Evolutionary conservation across 2,888 invertebrate genomes (phyloP), one percentile per base, ranked within the genome.

Genomic region (Schizaphis graminum): DNA sequence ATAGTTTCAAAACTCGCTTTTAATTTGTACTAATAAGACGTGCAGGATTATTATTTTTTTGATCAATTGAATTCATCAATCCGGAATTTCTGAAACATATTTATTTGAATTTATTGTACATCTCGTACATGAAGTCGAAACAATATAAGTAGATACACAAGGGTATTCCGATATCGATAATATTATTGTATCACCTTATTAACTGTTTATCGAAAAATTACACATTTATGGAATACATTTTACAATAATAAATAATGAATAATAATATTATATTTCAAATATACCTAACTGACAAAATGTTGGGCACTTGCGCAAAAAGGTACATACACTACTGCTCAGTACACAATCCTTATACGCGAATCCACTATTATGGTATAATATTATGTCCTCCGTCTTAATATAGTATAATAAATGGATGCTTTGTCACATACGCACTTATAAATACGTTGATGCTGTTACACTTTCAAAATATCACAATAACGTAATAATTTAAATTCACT

Each of bases 401-500:
- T 35, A 21, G 8, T 77, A 21, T 35, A 77, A 77, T 77, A 77
- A 35, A 77, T 77, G 77, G 7, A 77, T 35, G 8, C 8, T 35
- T 77, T 21, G 77, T 35, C 77, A 11, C n/a, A 77, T 28, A 10
- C 28, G 10, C 35, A 77, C 21, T 77, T 21, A 53, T 53, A 77
- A 77, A 77, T 77, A n/a, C 77, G 7, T 35, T 77, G 21, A 0
- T 28, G 16, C 67, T 67, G 67, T 67, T 16, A 77, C 16, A 35
- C 35, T 77, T 35, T 35, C 21, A 77, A 77, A 77, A 35, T 35
- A 77, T 47, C 86, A 47, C 47, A 26, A 44, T 47, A 86, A 35
- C 47, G 5, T 89, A 89, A 89, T 89, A 89, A 57, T 57, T 89
- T 41, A 49, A 67, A 67, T 90, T 35, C 77, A 57, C n/a, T 24